These are phyloP conservation scores for Clarias batrachus DNA, from an alignment of 2,113 vertebrate genomes.

Conservation along the genomic window DNA sequence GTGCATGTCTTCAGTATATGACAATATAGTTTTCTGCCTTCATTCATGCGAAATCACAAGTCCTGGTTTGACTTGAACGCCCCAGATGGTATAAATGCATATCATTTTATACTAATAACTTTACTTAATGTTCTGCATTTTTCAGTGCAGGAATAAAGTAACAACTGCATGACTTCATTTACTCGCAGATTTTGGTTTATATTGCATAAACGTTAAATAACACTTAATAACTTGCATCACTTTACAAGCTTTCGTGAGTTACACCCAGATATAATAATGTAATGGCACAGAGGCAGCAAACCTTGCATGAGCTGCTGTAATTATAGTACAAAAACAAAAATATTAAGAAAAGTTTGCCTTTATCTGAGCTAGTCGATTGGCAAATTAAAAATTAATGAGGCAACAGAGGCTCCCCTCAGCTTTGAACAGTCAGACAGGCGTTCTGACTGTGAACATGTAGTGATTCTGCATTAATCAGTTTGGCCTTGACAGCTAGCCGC, in stretches of 20 bases:
- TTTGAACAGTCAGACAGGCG: slow-evolving; percentile 56
- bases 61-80: no score
- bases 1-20: no score
- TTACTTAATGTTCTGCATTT: not conserved
- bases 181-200: not conserved
- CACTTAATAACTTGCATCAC: not conserved
- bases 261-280: slow-evolving; percentile 15
- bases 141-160: not conserved
- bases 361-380: slow-evolving; percentile 73
- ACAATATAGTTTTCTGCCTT: no score
- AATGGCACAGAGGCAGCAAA: slow-evolving; percentile 20
- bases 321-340: slow-evolving; percentile 57
- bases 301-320: slow-evolving; percentile 30
- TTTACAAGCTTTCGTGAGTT: slow-evolving; percentile 10
- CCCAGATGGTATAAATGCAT: not conserved
- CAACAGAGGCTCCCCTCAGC: slow-evolving; percentile 59
- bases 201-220: not conserved
- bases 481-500: slow-evolving; percentile 14
- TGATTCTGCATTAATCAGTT: slow-evolving; percentile 61
- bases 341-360: slow-evolving; percentile 61
- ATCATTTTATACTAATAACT: not conserved
- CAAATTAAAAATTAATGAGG: slow-evolving; percentile 80
- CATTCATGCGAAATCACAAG: no score
- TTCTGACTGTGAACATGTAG: slow-evolving; percentile 39
- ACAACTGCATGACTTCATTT: slow-evolving; percentile 2